A percentile compares a stretch with the other conserved stretches of the same genome.
Conservation (phyloP, 2,113 vertebrate species). For the Zingel zingel region DNA sequence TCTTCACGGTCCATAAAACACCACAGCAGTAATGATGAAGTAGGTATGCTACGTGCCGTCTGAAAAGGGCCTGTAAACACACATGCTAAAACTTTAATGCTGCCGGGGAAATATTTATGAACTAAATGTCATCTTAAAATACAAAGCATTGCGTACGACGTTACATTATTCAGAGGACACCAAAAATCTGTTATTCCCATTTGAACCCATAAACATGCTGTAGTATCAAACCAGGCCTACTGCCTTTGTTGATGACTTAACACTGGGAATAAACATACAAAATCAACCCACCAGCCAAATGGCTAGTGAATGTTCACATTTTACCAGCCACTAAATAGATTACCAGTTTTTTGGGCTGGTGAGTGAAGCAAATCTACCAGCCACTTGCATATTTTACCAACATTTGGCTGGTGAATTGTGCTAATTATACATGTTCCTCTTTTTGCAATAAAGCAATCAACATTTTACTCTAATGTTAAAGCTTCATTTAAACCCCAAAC, state of each 20-base stretch:
- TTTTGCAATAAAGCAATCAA: neutral
- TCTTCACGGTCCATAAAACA: conserved; percentile 21
- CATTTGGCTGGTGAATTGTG: no score
- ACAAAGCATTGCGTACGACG: conserved; percentile 59
- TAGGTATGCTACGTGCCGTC: conserved; percentile 14
- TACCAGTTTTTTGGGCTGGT: no score
- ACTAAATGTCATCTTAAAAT: conserved; percentile 64
- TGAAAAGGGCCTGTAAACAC: conserved; percentile 47
- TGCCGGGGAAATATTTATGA: conserved; percentile 70
- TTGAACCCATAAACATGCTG: conserved; percentile 36
- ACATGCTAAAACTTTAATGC: conserved; percentile 69
- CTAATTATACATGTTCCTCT: neutral
- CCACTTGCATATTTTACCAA: no score
- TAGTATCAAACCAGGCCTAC: neutral
- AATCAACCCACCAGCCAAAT: no score
- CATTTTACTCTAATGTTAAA: neutral
- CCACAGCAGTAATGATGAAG: conserved; percentile 11
- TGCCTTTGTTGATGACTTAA: conserved; percentile 17
- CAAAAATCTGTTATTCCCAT: conserved; percentile 32
- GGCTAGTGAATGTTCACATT: no score
- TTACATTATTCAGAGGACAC: conserved; percentile 69
- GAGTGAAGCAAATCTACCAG: no score
- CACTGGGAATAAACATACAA: neutral
- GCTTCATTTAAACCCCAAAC: neutral
- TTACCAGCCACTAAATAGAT: no score